These are phyloP conservation scores for Drosophila leonis DNA, from an alignment of 2,888 invertebrate species.

Conservation along the genomic window DNA sequence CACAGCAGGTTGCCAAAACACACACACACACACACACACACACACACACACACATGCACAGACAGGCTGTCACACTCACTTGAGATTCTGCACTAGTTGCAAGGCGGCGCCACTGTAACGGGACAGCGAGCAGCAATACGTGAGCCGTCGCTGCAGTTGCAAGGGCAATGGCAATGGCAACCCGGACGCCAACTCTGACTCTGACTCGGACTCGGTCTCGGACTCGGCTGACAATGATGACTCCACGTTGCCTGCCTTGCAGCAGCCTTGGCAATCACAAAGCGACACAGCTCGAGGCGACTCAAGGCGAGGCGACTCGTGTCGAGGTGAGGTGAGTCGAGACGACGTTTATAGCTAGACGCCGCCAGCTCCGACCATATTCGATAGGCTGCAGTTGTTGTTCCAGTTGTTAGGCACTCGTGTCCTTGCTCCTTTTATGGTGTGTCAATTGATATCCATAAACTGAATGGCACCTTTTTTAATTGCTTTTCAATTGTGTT, in stretches of 20 bases:
- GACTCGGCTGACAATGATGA: slow-evolving; percentile 53
- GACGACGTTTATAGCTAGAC: slow-evolving; percentile 47
- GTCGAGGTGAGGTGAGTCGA: slow-evolving; percentile 14
- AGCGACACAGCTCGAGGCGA: slow-evolving; percentile 18
- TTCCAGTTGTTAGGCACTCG: slow-evolving; percentile 29
- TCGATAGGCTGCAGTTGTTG: slow-evolving; percentile 37
- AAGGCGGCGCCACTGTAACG: slow-evolving; percentile 81
- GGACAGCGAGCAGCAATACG: slow-evolving; percentile 83
- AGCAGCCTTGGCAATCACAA: slow-evolving; percentile 68
- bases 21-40: slow-evolving; percentile 3
- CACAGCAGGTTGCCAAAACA: slow-evolving; percentile 52
- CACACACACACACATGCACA: no score
- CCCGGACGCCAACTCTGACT: slow-evolving; percentile 21
- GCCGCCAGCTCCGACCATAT: slow-evolving; percentile 62
- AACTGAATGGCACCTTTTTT: slow-evolving; percentile 57
- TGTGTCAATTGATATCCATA: slow-evolving; percentile 63
- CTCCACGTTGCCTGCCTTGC: slow-evolving; percentile 72
- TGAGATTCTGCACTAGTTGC: slow-evolving; percentile 83
- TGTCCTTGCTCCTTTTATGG: slow-evolving; percentile 73
- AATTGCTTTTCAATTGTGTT: slow-evolving; percentile 60
- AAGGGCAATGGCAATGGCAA: slow-evolving; percentile 26
- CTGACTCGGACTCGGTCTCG: slow-evolving; percentile 32
- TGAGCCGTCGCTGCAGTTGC: slow-evolving; percentile 80
- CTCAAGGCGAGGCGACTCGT: slow-evolving; percentile 10
- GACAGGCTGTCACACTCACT: slow-evolving; percentile 75